These are phyloP conservation scores for Polyodon spathula DNA, from an alignment of 2,113 vertebrate species.

Conservation along the genomic window DNA sequence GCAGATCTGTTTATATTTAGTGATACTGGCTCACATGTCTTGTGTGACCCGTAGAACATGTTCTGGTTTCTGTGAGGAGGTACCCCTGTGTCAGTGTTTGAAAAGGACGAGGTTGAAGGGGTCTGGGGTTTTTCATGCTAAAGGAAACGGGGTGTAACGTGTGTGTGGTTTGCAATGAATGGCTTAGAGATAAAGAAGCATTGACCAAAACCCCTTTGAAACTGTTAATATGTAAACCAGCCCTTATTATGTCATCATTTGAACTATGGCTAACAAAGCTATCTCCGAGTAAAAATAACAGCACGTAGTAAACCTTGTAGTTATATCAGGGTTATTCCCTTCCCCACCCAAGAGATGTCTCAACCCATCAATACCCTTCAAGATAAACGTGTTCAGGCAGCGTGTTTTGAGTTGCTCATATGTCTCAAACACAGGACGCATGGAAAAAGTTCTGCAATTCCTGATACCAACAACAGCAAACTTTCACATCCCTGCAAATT, in stretches of 20 bases:
- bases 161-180: conserved; percentile 23
- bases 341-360: conserved; percentile 34
- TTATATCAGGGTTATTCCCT: conserved; percentile 26
- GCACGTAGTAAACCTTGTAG: conserved; percentile 21
- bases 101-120: no score
- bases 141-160: no score
- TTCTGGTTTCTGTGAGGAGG: no score
- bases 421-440: conserved; percentile 1
- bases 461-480: no score
- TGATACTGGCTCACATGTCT: no score
- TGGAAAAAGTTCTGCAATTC: background rate
- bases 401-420: no score
- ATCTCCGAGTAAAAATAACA: conserved; percentile 39
- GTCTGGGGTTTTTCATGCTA: no score
- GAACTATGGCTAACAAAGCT: conserved; percentile 43
- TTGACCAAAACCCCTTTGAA: conserved; percentile 33
- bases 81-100: no score
- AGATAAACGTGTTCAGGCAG: background rate
- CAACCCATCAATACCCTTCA: conserved; percentile 16
- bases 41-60: no score
- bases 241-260: conserved; percentile 51
- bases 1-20: no score
- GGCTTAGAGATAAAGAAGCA: conserved; percentile 40
- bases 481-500: no score
- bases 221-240: conserved; percentile 35